phyloP scores from a whole-genome alignment of 2,113 vertebrate species.

The Tragelaphus scriptus region DNA sequence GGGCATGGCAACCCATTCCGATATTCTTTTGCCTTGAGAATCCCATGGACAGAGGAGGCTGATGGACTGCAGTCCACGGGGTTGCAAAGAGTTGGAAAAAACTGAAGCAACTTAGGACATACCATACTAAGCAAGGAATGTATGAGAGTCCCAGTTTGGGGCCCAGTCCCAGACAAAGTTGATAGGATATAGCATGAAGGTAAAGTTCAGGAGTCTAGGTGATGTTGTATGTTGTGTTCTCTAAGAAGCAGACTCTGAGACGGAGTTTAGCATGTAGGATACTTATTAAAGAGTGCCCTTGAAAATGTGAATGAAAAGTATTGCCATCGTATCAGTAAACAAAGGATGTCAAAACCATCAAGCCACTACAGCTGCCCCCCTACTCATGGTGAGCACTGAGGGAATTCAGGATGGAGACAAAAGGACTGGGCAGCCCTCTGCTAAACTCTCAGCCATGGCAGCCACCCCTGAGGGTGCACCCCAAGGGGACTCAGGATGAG shows the following conservation, averaged over 20 bases:
- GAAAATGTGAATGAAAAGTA: not conserved
- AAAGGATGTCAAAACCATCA: not conserved
- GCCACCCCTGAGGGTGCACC: not conserved
- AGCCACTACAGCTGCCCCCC: not conserved
- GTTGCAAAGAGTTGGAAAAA: not conserved
- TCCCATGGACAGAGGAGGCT: not conserved
- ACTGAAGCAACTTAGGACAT: not conserved
- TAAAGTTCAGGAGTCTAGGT: not conserved
- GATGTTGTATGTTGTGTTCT: not conserved
- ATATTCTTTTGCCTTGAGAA: not conserved
- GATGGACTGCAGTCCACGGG: not conserved
- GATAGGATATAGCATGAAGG: not conserved
- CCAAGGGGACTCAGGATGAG: not conserved
- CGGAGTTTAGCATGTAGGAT: not conserved
- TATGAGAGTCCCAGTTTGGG: not conserved
- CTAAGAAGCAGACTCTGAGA: not conserved
- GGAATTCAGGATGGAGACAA: not conserved
- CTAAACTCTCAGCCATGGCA: not conserved
- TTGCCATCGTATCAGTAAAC: not conserved
- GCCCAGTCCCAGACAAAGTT: not conserved
- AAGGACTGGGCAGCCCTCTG: not conserved
- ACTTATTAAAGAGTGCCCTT: not conserved
- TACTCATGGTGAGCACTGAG: not conserved
- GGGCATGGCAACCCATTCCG: not conserved
- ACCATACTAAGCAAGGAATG: not conserved